phyloP scores from a whole-genome alignment of 2,888 invertebrate genomes.

The Nasonovia ribisnigri region DNA sequence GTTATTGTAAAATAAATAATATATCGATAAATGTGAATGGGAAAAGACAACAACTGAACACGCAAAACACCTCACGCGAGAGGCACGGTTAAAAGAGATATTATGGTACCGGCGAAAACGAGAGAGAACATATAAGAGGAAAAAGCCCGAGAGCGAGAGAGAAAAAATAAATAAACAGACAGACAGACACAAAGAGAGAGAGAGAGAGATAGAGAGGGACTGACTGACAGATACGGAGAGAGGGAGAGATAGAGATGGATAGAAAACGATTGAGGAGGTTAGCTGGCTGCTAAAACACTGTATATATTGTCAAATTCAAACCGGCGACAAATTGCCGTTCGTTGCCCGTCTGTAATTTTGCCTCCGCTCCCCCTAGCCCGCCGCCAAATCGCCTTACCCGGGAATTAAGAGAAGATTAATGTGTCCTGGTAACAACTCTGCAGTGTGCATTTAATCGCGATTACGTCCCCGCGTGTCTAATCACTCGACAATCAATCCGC shows the following conservation, averaged over 20 bases:
- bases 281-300: not conserved
- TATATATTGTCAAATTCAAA: conserved; percentile 40
- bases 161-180: too few relatives aligned
- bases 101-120: not conserved
- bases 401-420: conserved; percentile 62
- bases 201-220: too few relatives aligned
- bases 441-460: conserved; percentile 61
- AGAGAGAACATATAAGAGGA: not conserved
- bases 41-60: not conserved
- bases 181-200: too few relatives aligned
- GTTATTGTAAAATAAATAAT: not conserved
- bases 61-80: not conserved
- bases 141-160: too few relatives aligned
- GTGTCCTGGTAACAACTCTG: conserved; percentile 29
- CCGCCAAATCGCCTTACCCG: conserved; percentile 38
- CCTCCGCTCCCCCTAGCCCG: not conserved
- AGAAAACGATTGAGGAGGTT: not conserved
- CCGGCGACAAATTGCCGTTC: conserved; percentile 56
- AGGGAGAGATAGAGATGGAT: not conserved
- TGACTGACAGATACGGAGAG: too few relatives aligned
- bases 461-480: conserved; percentile 47
- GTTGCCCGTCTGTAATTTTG: not conserved
- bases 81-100: not conserved
- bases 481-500: conserved; percentile 58
- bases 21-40: not conserved